Conservation (phyloP, 2,888 invertebrate species). For the Pheosia tremula region DNA sequence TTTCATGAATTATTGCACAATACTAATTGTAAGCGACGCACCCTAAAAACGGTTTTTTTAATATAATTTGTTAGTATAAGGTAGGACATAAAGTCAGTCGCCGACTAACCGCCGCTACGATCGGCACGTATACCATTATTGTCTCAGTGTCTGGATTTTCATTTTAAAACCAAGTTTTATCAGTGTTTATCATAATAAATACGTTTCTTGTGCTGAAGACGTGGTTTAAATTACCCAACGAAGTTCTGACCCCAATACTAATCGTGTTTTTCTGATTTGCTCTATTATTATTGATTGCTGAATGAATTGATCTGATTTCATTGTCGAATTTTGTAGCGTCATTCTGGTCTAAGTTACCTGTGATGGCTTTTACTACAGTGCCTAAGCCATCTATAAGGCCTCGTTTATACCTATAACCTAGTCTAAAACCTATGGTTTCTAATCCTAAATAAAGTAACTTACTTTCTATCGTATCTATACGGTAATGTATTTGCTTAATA, state of each 20-base stretch:
- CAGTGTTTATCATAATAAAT: no score
- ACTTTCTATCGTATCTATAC: constrained; percentile 28
- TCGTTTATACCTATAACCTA: constrained; percentile 12
- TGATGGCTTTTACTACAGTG: constrained; percentile 25
- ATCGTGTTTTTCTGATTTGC: constrained; percentile 8
- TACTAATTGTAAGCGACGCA: not conserved
- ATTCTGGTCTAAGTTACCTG: constrained; percentile 21
- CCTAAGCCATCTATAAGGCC: constrained; percentile 25
- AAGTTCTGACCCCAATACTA: not conserved
- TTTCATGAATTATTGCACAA: constrained; percentile 7
- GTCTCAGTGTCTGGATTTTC: no score
- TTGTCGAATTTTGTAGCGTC: constrained; percentile 24
- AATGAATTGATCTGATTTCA: constrained; percentile 13
- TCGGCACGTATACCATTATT: no score
- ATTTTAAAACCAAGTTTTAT: no score
- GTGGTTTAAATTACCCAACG: no score
- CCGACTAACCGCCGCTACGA: no score
- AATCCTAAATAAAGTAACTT: constrained; percentile 26
- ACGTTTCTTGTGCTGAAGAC: no score
- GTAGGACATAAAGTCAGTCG: no score
- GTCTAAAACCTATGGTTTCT: constrained; percentile 16
- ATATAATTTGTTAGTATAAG: no score
- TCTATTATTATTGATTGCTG: constrained; percentile 8
- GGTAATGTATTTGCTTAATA: constrained; percentile 23
- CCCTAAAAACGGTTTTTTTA: no score